These are phyloP conservation scores for Steinernema hermaphroditum DNA, from an alignment of 2,888 invertebrate genomes.

Conservation along the genomic window DNA sequence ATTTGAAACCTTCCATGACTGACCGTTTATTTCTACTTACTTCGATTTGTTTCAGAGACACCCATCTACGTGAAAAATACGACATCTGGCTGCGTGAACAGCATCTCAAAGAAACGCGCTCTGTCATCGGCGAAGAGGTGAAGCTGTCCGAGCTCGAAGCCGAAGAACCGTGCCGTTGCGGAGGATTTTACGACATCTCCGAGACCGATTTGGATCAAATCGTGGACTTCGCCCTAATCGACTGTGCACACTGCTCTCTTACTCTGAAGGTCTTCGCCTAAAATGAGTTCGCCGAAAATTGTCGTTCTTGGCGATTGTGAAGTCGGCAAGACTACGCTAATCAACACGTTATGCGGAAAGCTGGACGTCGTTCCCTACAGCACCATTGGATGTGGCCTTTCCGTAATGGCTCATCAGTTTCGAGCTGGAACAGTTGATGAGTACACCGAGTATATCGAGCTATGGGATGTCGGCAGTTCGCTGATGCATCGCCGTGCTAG, in stretches of 20 bases:
- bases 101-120: conserved; percentile 43
- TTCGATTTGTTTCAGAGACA: conserved; percentile 38
- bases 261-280: conserved; percentile 48
- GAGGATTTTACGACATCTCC: not conserved
- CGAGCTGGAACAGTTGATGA: conserved; percentile 60
- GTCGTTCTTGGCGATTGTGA: conserved; percentile 90
- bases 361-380: conserved; percentile 45
- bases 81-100: conserved; percentile 61
- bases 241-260: conserved; percentile 61
- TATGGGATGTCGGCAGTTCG: conserved; percentile 96
- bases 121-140: conserved; percentile 49
- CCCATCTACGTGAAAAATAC: conserved; percentile 36
- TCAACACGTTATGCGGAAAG: conserved; percentile 78
- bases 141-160: conserved; percentile 33
- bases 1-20: too few relatives aligned
- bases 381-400: conserved; percentile 41
- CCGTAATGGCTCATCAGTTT: conserved; percentile 53
- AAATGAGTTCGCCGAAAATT: conserved; percentile 72
- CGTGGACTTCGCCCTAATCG: conserved; percentile 57
- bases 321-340: conserved; percentile 93
- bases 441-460: conserved; percentile 73
- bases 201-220: conserved; percentile 42
- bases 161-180: conserved; percentile 37
- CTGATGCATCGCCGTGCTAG: conserved; percentile 89
- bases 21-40: too few relatives aligned